Base-by-base conservation (phyloP, 2,113 vertebrate species). In the Corythoichthys intestinalis region DNA sequence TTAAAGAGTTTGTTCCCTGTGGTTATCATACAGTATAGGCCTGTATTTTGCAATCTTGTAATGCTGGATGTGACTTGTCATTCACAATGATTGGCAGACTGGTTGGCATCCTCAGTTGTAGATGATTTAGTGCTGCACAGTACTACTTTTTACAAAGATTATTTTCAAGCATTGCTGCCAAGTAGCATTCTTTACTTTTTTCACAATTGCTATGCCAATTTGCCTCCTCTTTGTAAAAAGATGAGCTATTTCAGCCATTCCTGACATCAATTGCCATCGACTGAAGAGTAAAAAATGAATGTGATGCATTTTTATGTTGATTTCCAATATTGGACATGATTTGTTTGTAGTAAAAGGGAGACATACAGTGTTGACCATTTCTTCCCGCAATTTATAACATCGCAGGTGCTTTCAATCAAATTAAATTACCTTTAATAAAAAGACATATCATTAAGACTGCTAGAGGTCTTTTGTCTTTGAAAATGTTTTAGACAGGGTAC, bases 41-140 rank as follows among this genome's bases (percentile, higher is more conserved):
- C 14, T 74, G 47, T 56, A 35, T 82, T 82, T 73, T 61, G 66
- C 47, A 60, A 49, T n/a, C 15, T 41, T 38, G 46, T 66, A 72
- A 61, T 64, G 70, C 28, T 67, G 63, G 67, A 80, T 65, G 69
- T 17, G n/a, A 37, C 34, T 60, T 71, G 79, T 75, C 81, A 79
- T 59, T 86, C 72, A 71, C 17, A 34, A 37, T 73, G 76, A 86
- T 57, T 77, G 87, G 72, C 73, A 75, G 63, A 28, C 52, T 67
- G 74, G 38, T 35, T 44, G 28, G 44, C 9, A 50, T 35, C 35
- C 49, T 54, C 5, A 12, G 48, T 53, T 69, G 37, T 10, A 62
- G 11, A 47, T 47, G 17, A 64, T 54, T 71, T 46, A 56, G 15
- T 62, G 38, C 37, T 15, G 54, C 14, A 60, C 60, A 61, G 34